Conservation (phyloP, 2,113 vertebrate species). For the Zosterops pallidus region DNA sequence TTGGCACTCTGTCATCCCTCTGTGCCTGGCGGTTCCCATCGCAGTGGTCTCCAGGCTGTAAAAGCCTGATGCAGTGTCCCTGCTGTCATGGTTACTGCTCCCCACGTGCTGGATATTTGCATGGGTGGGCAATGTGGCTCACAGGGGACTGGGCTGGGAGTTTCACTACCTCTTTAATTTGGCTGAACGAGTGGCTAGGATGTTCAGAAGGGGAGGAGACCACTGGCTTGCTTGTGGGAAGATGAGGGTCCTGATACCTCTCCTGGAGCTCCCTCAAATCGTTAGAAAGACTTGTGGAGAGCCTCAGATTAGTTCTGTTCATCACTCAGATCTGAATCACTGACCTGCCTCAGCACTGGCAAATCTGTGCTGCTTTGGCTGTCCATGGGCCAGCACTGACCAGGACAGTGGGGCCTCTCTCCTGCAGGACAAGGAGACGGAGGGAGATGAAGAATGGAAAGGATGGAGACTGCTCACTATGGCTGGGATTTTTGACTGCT, state of each 20-base stretch:
- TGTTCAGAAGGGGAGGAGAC: not conserved
- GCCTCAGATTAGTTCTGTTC: not conserved
- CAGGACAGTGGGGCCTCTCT: not conserved
- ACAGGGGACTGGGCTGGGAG: not conserved
- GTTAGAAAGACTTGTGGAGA: not conserved
- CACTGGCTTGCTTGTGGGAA: not conserved
- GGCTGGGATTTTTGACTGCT: conserved; percentile 95
- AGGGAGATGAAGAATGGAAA: conserved; percentile 73
- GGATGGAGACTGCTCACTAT: conserved; percentile 90
- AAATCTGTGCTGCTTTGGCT: not conserved
- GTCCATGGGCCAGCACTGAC: not conserved
- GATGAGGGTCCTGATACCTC: not conserved
- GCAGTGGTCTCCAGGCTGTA: not conserved
- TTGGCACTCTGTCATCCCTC: rapidly evolving
- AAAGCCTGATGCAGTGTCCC: rapidly evolving
- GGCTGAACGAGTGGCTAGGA: rapidly evolving
- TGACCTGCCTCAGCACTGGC: not conserved
- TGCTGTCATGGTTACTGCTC: not conserved
- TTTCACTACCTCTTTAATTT: not conserved
- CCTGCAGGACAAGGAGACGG: conserved; percentile 19
- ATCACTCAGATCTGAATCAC: not conserved
- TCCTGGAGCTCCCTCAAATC: not conserved
- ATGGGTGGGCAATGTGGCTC: not conserved
- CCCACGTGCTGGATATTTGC: not conserved
- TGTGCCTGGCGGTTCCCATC: rapidly evolving